Conservation (phyloP, 2,888 invertebrate species). For the Orthosia incerta region DNA sequence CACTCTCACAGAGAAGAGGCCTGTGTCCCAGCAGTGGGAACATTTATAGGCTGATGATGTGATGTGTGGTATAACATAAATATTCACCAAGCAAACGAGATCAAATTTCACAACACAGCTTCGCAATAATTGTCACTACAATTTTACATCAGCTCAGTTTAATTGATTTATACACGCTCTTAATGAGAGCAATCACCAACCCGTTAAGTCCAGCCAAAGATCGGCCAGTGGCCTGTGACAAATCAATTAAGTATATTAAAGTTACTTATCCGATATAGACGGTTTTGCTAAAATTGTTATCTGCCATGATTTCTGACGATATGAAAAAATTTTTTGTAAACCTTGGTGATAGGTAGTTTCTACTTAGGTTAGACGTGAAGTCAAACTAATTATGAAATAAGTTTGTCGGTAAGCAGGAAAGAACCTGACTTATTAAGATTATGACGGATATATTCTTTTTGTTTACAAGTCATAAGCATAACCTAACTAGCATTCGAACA, state of each 20-base stretch:
- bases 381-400: no score
- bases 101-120: constrained; percentile 20
- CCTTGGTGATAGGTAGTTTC: neutral
- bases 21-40: no score
- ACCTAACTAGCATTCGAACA: no score
- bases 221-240: constrained; percentile 45
- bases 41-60: no score
- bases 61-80: no score
- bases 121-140: constrained; percentile 56
- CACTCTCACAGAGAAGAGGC: no score
- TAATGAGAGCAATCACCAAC: constrained; percentile 46
- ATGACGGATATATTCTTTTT: no score
- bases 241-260: constrained; percentile 40
- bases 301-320: neutral
- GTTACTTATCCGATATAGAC: constrained; percentile 3
- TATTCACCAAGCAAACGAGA: constrained; percentile 4
- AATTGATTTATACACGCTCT: constrained; percentile 59
- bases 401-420: no score
- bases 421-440: no score
- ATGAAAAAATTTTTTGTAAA: neutral
- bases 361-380: neutral
- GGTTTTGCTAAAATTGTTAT: neutral
- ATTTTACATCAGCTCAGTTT: constrained; percentile 41
- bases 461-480: no score
- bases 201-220: constrained; percentile 52